Conservation (phyloP, 2,888 invertebrate genomes). For the Nymphalis polychloros region DNA sequence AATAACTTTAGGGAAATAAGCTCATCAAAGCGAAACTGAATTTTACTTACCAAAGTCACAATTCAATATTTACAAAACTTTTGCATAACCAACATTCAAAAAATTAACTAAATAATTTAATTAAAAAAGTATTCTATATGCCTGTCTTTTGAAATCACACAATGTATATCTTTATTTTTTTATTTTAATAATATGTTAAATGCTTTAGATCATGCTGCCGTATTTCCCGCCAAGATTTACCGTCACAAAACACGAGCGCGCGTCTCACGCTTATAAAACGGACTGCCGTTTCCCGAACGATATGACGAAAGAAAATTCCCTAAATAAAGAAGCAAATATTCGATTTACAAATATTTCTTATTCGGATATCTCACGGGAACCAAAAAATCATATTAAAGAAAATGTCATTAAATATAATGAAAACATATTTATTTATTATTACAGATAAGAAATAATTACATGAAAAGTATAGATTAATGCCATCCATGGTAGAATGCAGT, state of each 20-base stretch:
- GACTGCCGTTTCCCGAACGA: slow-evolving; percentile 2
- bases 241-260: not conserved
- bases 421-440: not conserved
- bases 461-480: not conserved
- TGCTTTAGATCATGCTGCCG: not conserved
- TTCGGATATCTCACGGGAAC: not conserved
- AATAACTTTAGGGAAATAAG: too few relatives aligned
- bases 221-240: not conserved
- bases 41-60: not conserved
- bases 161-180: not conserved
- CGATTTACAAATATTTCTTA: not conserved
- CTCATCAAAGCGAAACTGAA: too few relatives aligned
- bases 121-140: not conserved
- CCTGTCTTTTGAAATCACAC: not conserved
- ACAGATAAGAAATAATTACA: not conserved
- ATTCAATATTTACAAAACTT: too few relatives aligned
- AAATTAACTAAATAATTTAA: too few relatives aligned
- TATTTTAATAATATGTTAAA: not conserved
- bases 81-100: too few relatives aligned
- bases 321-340: not conserved
- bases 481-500: too few relatives aligned
- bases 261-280: not conserved
- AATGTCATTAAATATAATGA: not conserved
- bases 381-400: not conserved
- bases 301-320: not conserved